These are phyloP conservation scores for Pangasius djambal DNA, from an alignment of 2,797 vertebrate species.

Conservation along the genomic window DNA sequence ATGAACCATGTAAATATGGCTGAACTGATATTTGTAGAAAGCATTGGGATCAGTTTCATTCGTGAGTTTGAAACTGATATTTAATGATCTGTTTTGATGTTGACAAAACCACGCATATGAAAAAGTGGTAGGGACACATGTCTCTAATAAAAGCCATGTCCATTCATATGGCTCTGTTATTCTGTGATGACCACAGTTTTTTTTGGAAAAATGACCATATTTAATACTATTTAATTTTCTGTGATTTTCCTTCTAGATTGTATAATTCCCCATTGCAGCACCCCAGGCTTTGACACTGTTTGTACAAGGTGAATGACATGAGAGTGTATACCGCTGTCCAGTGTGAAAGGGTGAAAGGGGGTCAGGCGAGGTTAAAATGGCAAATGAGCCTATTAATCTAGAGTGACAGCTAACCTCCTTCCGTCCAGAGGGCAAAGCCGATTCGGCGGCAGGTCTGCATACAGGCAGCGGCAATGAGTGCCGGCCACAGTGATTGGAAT, in stretches of 20 bases:
- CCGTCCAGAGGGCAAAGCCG: slow-evolving; percentile 49
- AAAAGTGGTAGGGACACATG: neutral
- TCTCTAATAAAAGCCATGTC: neutral
- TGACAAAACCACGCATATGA: neutral
- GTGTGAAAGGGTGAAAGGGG: slow-evolving; percentile 24
- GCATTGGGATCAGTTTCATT: neutral
- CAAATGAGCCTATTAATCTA: slow-evolving; percentile 60
- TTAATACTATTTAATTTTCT: neutral
- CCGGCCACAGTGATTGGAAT: slow-evolving; percentile 48
- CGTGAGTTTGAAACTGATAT: neutral
- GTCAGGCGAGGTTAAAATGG: slow-evolving; percentile 53
- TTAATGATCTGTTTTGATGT: neutral
- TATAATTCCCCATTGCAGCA: neutral
- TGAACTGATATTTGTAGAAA: neutral
- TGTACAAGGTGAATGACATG: slow-evolving; percentile 48
- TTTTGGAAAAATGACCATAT: neutral
- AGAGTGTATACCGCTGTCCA: slow-evolving; percentile 40
- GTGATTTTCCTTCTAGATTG: neutral
- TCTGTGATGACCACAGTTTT: neutral
- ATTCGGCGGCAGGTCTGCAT: slow-evolving; percentile 30
- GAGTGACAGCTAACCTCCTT: slow-evolving; percentile 58
- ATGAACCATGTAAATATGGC: neutral
- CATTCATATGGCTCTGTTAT: neutral
- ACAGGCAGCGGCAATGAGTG: slow-evolving; percentile 46
- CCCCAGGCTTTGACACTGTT: slow-evolving; percentile 26